Conservation (phyloP, 2,888 invertebrate genomes). For the Latheticus oryzae region DNA sequence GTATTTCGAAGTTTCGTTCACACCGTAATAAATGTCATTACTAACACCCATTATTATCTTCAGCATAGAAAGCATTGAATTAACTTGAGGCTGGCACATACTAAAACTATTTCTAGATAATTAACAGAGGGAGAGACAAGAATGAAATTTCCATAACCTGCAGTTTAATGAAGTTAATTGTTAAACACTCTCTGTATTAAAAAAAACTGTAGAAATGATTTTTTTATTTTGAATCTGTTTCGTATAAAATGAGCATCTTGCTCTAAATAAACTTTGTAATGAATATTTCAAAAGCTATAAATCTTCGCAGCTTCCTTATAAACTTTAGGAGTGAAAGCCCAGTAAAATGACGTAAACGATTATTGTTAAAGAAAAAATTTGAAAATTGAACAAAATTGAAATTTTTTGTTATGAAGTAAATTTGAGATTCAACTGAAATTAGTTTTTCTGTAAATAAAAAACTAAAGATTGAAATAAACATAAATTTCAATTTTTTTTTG, state of each 20-base stretch:
- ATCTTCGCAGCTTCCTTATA: conserved; percentile 1
- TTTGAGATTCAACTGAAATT: too few relatives aligned
- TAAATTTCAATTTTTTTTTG: too few relatives aligned
- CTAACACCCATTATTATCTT: conserved; percentile 22
- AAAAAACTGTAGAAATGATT: too few relatives aligned
- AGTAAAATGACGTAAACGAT: background rate
- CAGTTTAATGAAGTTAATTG: too few relatives aligned
- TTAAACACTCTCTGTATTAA: too few relatives aligned
- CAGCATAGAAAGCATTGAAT: conserved; percentile 7
- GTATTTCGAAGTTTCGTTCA: conserved; percentile 1
- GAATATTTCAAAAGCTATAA: conserved; percentile 18
- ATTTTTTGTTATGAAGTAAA: too few relatives aligned
- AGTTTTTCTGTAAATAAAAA: too few relatives aligned
- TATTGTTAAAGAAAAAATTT: background rate
- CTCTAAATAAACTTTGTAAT: conserved; percentile 2
- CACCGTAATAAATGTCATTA: conserved; percentile 17
- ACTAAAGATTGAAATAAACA: too few relatives aligned
- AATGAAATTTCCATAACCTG: too few relatives aligned
- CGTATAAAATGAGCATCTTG: conserved; percentile 1
- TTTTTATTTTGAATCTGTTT: conserved; percentile 9
- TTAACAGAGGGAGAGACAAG: conserved; percentile 9
- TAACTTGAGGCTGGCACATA: conserved; percentile 6
- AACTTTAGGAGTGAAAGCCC: background rate
- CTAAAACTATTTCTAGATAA: conserved; percentile 12
- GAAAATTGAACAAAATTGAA: background rate